Evolutionary conservation across 2,113 vertebrate genomes (phyloP).

Genomic region (Sturnus vulgaris): DNA sequence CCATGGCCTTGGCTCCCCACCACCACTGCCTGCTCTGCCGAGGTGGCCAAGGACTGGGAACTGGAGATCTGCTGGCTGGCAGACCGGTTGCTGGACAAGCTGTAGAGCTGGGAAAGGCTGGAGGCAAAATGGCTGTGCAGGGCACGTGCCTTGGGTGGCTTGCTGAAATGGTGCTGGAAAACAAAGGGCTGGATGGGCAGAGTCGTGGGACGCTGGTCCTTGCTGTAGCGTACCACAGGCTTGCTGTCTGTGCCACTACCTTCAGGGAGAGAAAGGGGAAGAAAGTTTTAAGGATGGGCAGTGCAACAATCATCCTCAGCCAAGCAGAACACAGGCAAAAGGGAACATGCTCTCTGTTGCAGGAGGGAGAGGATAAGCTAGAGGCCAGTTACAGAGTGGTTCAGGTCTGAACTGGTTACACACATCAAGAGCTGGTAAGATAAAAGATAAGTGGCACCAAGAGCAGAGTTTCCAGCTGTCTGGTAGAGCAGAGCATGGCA

Average conservation of each 20-base stretch:
- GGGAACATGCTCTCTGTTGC: not conserved
- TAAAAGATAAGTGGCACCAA: not conserved
- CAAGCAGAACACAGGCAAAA: not conserved
- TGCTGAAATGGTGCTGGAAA: slow-evolving; percentile 92
- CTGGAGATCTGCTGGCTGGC: slow-evolving; percentile 54
- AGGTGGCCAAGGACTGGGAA: slow-evolving; percentile 24
- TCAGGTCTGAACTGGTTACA: not conserved
- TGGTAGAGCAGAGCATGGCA: not conserved
- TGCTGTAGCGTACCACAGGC: slow-evolving; percentile 88
- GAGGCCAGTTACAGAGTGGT: not conserved
- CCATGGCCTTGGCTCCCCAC: not conserved
- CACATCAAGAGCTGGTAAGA: not conserved
- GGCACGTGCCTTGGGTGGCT: slow-evolving; percentile 82
- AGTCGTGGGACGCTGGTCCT: slow-evolving; percentile 93
- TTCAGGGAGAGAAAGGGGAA: slow-evolving; percentile 53
- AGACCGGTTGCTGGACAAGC: slow-evolving; percentile 67
- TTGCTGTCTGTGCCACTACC: slow-evolving; percentile 79
- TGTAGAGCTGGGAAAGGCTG: slow-evolving; percentile 84
- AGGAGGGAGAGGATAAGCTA: not conserved
- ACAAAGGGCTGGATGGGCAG: slow-evolving; percentile 98
- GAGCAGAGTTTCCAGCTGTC: not conserved
- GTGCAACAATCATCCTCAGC: not conserved
- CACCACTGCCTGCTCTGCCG: not conserved
- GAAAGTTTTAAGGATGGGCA: not conserved
- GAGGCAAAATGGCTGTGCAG: slow-evolving; percentile 81